Conservation (phyloP, 2,113 vertebrate genomes). For the Cygnus atratus region DNA sequence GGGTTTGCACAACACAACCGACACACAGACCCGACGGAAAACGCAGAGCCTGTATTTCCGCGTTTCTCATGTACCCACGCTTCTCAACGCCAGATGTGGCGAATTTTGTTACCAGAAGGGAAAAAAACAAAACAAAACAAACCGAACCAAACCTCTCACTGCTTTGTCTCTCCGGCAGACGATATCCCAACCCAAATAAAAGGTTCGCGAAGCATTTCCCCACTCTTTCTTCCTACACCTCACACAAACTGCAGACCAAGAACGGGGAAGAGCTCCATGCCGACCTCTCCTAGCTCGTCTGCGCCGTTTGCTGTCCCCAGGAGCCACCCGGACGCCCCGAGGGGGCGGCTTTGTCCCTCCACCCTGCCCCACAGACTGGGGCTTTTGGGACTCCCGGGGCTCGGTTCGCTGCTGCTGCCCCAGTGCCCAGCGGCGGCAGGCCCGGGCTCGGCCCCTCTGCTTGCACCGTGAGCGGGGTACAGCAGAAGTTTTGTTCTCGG, state of each 20-base stretch:
- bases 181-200: neutral
- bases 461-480: neutral
- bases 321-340: neutral
- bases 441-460: neutral
- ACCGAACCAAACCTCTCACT: neutral
- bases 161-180: neutral
- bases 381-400: no score
- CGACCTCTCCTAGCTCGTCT: neutral
- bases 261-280: neutral
- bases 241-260: neutral
- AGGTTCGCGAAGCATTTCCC: neutral
- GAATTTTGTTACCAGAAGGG: neutral
- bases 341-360: no score
- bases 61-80: neutral
- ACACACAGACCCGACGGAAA: neutral
- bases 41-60: accelerated
- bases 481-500: no score
- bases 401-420: no score
- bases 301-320: neutral
- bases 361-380: no score
- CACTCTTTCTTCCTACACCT: accelerated
- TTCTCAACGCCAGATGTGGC: neutral
- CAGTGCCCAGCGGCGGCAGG: no score
- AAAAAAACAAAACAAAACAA: neutral
- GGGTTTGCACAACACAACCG: neutral